Percentiles rank a stretch among this genome's conserved stretches.
phyloP scores from a whole-genome alignment of 2,113 vertebrate species.

The Phainopepla nitens region DNA sequence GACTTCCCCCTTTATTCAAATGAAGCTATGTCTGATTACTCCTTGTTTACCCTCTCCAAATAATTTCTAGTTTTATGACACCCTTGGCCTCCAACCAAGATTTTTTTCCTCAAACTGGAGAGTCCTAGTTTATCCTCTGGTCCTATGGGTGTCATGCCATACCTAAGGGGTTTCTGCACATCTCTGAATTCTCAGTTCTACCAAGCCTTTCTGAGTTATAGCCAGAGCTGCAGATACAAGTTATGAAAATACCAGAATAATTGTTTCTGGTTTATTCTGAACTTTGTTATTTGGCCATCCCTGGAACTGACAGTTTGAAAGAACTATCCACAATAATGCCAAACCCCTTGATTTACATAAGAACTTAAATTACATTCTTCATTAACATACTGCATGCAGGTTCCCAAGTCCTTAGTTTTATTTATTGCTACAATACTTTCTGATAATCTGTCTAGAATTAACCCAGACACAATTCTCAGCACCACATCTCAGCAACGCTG shows the following conservation, averaged over 20 bases:
- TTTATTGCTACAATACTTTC: not conserved
- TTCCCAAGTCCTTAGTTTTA: not conserved
- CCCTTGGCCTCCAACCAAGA: not conserved
- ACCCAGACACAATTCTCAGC: not conserved
- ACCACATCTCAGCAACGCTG: not conserved
- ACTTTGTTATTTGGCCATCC: not conserved
- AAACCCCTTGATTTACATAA: not conserved
- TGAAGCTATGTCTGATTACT: not conserved
- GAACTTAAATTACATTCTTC: not conserved
- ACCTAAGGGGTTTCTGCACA: rapidly evolving
- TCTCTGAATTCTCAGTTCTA: not conserved
- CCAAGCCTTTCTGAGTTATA: not conserved
- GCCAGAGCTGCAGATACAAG: not conserved
- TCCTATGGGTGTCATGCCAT: not conserved
- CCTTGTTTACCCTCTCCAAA: not conserved
- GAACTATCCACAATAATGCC: not conserved
- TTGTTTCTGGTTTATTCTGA: not conserved
- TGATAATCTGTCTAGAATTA: not conserved
- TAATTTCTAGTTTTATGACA: not conserved
- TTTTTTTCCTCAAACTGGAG: not conserved
- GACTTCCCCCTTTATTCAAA: not conserved
- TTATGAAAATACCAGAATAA: not conserved
- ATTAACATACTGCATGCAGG: not conserved
- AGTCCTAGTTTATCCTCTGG: not conserved
- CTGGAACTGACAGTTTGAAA: not conserved